A percentile compares a stretch with the other conserved stretches of the same genome.
Evolutionary conservation across 1,140 invertebrate genomes (phyloP).

Genomic region (Callitettix versicolor): DNA sequence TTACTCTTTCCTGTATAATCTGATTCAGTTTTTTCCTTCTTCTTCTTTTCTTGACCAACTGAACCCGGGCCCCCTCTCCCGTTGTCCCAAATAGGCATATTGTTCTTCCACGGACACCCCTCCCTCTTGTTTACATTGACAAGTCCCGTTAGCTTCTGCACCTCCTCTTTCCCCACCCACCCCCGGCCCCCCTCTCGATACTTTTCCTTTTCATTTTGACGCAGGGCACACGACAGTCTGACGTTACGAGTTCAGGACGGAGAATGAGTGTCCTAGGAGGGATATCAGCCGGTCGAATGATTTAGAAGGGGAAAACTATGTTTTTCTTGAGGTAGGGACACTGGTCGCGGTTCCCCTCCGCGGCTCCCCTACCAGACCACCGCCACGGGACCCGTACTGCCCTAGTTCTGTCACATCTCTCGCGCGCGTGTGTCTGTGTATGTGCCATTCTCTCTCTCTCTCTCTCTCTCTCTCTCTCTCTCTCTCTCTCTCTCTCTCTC

Average conservation of each 20-base stretch:
- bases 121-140: slow-evolving; percentile 2
- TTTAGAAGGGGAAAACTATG: slow-evolving; percentile 15
- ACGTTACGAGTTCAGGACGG: background rate
- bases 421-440: too few relatives aligned
- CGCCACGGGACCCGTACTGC: slow-evolving; percentile 10
- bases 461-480: slow-evolving; percentile 3
- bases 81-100: slow-evolving; percentile 12
- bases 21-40: slow-evolving; percentile 13
- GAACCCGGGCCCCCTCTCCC: slow-evolving; percentile 7
- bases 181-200: background rate
- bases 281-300: background rate
- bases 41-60: slow-evolving; percentile 12
- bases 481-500: slow-evolving; percentile 14
- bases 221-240: slow-evolving; percentile 12
- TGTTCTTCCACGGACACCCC: slow-evolving; percentile 1
- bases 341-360: slow-evolving; percentile 2
- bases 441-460: background rate
- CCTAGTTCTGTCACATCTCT: slow-evolving; percentile 18
- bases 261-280: slow-evolving; percentile 5
- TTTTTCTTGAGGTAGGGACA: slow-evolving; percentile 18
- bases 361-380: background rate
- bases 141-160: slow-evolving; percentile 8
- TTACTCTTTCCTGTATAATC: slow-evolving; percentile 13
- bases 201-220: slow-evolving; percentile 15
- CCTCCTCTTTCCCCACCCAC: slow-evolving; percentile 8